These are phyloP conservation scores for Hydrolagus colliei DNA, from an alignment of 2,797 vertebrate species.

Conservation along the genomic window DNA sequence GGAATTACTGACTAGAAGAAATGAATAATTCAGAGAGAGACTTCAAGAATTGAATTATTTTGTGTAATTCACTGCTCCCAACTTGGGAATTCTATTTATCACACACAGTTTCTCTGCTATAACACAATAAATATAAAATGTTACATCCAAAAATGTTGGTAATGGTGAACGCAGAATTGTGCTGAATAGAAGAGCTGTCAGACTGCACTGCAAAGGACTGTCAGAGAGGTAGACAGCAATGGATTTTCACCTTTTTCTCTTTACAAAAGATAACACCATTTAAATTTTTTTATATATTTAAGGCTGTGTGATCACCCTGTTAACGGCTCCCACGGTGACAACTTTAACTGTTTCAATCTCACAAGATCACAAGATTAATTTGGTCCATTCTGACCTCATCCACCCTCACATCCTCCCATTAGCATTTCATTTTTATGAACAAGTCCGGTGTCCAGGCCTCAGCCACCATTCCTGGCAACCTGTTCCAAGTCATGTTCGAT, in stretches of 20 bases:
- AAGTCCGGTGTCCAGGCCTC: too few species aligned
- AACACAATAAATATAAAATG: constrained; percentile 1
- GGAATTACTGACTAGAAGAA: neutral
- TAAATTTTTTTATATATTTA: neutral
- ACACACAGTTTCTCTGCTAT: neutral
- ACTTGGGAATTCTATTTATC: neutral
- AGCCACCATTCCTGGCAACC: too few species aligned
- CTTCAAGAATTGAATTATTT: neutral
- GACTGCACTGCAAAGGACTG: neutral
- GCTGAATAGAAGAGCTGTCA: neutral
- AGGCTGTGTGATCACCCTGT: neutral
- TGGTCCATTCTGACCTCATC: too few species aligned
- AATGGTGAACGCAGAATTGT: neutral
- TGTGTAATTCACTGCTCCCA: neutral
- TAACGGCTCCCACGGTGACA: too few species aligned
- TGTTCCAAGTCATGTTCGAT: too few species aligned
- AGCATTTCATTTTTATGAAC: too few species aligned
- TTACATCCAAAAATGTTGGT: neutral
- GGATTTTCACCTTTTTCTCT: neutral
- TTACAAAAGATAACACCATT: neutral
- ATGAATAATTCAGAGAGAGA: neutral
- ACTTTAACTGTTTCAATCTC: too few species aligned
- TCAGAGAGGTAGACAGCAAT: neutral
- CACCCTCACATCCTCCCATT: too few species aligned
- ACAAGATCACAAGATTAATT: too few species aligned